phyloP scores from a whole-genome alignment of 1,140 invertebrate genomes.

The Drosophila ogumai region DNA sequence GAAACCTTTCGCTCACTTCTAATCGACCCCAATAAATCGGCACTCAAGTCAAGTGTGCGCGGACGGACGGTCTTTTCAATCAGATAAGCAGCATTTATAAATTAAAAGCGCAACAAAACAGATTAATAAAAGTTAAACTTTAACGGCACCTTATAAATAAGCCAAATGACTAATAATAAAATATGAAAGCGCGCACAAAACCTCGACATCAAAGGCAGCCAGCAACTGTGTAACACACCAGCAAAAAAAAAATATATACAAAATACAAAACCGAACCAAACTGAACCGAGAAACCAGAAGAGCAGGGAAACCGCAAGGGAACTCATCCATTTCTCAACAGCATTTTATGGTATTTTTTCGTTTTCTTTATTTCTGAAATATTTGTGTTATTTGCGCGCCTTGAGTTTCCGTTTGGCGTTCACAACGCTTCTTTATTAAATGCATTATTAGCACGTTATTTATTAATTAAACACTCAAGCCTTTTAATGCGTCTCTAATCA shows the following conservation, averaged over 20 bases:
- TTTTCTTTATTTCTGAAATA: conserved; percentile 25
- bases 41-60: conserved; percentile 75
- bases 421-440: conserved; percentile 59
- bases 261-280: conserved; percentile 34
- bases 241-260: conserved; percentile 14
- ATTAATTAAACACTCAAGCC: conserved; percentile 78
- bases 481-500: conserved; percentile 68
- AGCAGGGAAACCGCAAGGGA: conserved; percentile 37
- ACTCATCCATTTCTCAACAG: conserved; percentile 46
- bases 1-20: conserved; percentile 44
- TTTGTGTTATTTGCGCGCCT: conserved; percentile 35
- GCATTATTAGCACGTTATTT: conserved; percentile 82
- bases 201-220: conserved; percentile 67
- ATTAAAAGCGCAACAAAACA: conserved; percentile 79
- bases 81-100: conserved; percentile 82
- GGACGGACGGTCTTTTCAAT: conserved; percentile 64
- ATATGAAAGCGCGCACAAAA: conserved; percentile 70
- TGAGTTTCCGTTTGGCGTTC: conserved; percentile 21
- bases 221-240: conserved; percentile 36
- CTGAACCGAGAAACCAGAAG: conserved; percentile 19
- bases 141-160: conserved; percentile 81
- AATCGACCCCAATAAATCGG: conserved; percentile 77
- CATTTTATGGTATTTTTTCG: conserved; percentile 13
- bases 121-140: conserved; percentile 82
- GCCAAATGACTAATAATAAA: conserved; percentile 82